phyloP scores from a whole-genome alignment of 2,888 invertebrate genomes.

The Pyralis farinalis region DNA sequence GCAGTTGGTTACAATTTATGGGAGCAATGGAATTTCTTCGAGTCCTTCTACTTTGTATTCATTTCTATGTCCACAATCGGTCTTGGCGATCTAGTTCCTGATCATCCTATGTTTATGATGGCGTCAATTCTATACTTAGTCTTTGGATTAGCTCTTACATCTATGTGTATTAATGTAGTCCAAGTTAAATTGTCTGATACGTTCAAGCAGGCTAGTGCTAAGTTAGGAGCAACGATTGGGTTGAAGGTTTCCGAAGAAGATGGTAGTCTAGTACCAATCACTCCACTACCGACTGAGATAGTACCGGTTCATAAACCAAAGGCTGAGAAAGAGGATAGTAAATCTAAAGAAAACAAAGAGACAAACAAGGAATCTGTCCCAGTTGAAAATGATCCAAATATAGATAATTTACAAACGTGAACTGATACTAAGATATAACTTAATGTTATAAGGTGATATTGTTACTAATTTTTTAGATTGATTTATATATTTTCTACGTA shows the following conservation, averaged over 20 bases:
- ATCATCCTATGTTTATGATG: slow-evolving; percentile 94
- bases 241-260: slow-evolving; percentile 87
- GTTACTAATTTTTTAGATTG: slow-evolving; percentile 37
- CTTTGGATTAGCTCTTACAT: slow-evolving; percentile 96
- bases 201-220: slow-evolving; percentile 91
- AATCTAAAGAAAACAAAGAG: slow-evolving; percentile 40
- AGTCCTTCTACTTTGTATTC: slow-evolving; percentile 98
- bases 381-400: slow-evolving; percentile 49
- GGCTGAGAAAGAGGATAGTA: slow-evolving; percentile 35
- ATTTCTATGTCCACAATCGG: slow-evolving; percentile 98
- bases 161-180: slow-evolving; percentile 98
- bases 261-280: slow-evolving; percentile 69
- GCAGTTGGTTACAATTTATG: slow-evolving; percentile 88
- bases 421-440: neutral
- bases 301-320: slow-evolving; percentile 63
- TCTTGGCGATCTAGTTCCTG: slow-evolving; percentile 95
- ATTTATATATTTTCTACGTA: slow-evolving; percentile 24
- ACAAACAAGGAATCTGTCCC: slow-evolving; percentile 1
- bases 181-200: slow-evolving; percentile 91
- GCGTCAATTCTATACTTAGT: slow-evolving; percentile 95
- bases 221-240: slow-evolving; percentile 92
- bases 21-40: slow-evolving; percentile 95
- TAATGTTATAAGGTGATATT: slow-evolving; percentile 22
- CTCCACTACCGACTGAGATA: slow-evolving; percentile 63
- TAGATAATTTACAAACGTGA: slow-evolving; percentile 38